Conservation (phyloP, 2,113 vertebrate species). For the Pteruthius melanotis region DNA sequence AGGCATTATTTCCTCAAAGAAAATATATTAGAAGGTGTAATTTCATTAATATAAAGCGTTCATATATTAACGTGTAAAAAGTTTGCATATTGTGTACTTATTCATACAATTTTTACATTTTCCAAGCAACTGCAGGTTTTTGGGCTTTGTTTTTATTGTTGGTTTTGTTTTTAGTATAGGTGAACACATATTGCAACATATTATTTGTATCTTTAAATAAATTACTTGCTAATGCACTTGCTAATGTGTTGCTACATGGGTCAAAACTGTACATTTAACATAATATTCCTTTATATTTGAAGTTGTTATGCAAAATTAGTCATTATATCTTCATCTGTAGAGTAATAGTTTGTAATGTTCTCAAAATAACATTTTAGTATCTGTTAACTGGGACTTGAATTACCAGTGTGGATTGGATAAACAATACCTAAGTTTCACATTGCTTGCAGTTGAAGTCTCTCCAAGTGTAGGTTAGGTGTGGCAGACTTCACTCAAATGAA, state of each 20-base stretch:
- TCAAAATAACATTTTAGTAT: not conserved
- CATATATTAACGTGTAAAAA: not conserved
- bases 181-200: not conserved
- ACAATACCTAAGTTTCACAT: not conserved
- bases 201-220: not conserved
- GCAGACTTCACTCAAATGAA: not conserved
- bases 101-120: not conserved
- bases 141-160: fast-evolving
- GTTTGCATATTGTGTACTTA: not conserved
- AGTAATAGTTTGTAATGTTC: not conserved
- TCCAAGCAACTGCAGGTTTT: not conserved
- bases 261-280: not conserved
- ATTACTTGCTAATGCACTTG: not conserved
- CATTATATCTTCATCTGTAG: not conserved
- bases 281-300: not conserved
- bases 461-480: not conserved
- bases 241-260: not conserved
- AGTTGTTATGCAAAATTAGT: not conserved
- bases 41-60: not conserved
- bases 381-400: not conserved
- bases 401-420: not conserved
- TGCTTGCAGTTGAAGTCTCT: not conserved
- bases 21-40: not conserved
- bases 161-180: not conserved
- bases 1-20: not conserved